Base-by-base conservation (phyloP, 2,113 vertebrate genomes). In the Globicephala melas region DNA sequence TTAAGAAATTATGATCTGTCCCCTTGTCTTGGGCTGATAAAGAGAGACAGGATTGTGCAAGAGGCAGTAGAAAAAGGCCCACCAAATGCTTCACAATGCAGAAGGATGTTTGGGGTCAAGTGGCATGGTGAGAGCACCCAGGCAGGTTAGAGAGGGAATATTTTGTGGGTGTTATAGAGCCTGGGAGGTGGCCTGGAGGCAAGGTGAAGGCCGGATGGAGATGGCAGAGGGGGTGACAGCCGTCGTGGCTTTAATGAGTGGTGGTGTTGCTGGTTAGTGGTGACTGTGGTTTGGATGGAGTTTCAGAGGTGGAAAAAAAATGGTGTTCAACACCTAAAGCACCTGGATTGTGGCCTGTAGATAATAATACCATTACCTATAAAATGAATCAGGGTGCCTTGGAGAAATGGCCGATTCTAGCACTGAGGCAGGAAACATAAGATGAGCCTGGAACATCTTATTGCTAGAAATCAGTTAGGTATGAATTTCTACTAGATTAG, bases 1-100 rank as follows among this genome's bases (percentile, higher is more conserved):
- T 68, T 28, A 96, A 94, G 94, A 96, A 81, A 67, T 89, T 33
- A 83, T n/a, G 68, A 76, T 14, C 58, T 36, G 25, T 82, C 36
- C 20, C 50, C 81, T 92, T 71, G n/a, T 70, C 80, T 60, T 92
- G 47, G 62, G 53, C 58, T 93, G 74, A 74, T 77, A 38, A 85
- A 70, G 41, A 67, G 50, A 74, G 31, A 91, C 7, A 93, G 60
- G 70, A 50, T 6, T 18, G 58, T 60, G 83, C 65, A 82, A 89
- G 38, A 62, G 6, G 67, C 14, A 36, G 47, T 0, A 68, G 67
- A n/a, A 77, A 89, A 50, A 60, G 77, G 60, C 13, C 38, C 21
- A 13, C 17, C 31, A 26, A 62, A 84, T 31, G 67, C 20, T 91
- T 80, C 21, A 21, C 13, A 38, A 60, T 11, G 36, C 25, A 31